Evolutionary conservation across 2,888 invertebrate genomes (phyloP), one percentile per base, ranked within the genome.

Genomic region (Scrobipalpa atriplicella): DNA sequence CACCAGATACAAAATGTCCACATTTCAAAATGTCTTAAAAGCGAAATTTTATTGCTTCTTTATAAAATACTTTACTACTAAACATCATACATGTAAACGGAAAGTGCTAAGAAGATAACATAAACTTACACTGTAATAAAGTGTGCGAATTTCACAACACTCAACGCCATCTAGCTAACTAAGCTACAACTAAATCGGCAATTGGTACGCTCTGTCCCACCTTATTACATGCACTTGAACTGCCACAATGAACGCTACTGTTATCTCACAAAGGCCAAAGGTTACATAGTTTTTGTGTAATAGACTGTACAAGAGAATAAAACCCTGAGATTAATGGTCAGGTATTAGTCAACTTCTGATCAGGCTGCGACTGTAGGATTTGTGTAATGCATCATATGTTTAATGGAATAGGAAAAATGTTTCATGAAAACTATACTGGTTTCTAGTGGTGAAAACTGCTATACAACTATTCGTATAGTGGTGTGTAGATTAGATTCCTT

Each of bases 311-410:
- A 29, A 29, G 29, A 29, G 29, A 29, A 29, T 5, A 29, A 36
- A 38, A 58, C 16, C 16, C 58, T n/a, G 10, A 38, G 58, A 58
- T 36, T 29, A 58, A 58, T 38, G 29, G 58, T 13, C 36, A 13
- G 8, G 29, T n/a, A 38, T 58, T 58, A n/a, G 58, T 58, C 58
- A 38, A 29, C 58, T 38, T 56, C 56, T 58, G 58, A 58, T 58
- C 58, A 58, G 58, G 36, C 58, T 58, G 58, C 29, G 58, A 38
- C 29, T 36, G 7, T 58, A n/a, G 54, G 54, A 19, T 19, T 54
- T 54, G 54, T 10, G 7, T 21, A 16, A 52, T 18, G 19, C 18
- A 29, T 29, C 29, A 29, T 29, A 2, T 29, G 29, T 29, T 29
- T 29, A 29, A 29, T 29, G 29, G 29, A 29, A 29, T 5, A 29